Percentiles rank a stretch among this genome's conserved stretches.
These are phyloP conservation scores for Alouatta palliata DNA, from an alignment of 2,113 vertebrate species.

Conservation along the genomic window DNA sequence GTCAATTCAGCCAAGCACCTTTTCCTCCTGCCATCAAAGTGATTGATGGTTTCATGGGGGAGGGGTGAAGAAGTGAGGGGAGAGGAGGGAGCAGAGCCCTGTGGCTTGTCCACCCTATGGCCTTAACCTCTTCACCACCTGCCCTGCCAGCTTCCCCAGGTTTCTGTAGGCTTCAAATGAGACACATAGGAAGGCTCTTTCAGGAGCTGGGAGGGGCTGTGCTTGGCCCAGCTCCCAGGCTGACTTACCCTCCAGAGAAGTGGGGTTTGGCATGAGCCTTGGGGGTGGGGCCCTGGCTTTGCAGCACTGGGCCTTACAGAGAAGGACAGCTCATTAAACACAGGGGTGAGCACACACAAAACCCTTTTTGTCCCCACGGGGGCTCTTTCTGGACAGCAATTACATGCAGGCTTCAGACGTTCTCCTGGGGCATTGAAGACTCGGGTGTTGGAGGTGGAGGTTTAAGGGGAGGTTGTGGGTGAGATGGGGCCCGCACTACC, in stretches of 20 bases:
- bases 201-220: background rate
- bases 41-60: background rate
- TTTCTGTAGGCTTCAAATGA: background rate
- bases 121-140: background rate
- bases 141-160: background rate
- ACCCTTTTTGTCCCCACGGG: background rate
- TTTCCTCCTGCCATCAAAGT: background rate
- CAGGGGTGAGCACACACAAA: background rate
- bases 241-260: background rate
- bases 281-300: background rate
- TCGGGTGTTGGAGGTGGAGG: background rate
- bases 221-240: background rate
- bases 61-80: background rate
- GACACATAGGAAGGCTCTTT: background rate
- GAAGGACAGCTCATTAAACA: background rate
- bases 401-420: background rate
- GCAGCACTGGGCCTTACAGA: background rate
- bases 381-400: background rate
- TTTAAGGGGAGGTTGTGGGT: background rate
- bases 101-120: background rate
- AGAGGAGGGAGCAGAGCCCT: background rate
- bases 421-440: background rate
- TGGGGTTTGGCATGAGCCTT: background rate
- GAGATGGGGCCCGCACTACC: background rate
- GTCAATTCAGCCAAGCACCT: background rate